These are phyloP conservation scores for Xiphophorus hellerii DNA, from an alignment of 2,113 vertebrate species.

Conservation along the genomic window DNA sequence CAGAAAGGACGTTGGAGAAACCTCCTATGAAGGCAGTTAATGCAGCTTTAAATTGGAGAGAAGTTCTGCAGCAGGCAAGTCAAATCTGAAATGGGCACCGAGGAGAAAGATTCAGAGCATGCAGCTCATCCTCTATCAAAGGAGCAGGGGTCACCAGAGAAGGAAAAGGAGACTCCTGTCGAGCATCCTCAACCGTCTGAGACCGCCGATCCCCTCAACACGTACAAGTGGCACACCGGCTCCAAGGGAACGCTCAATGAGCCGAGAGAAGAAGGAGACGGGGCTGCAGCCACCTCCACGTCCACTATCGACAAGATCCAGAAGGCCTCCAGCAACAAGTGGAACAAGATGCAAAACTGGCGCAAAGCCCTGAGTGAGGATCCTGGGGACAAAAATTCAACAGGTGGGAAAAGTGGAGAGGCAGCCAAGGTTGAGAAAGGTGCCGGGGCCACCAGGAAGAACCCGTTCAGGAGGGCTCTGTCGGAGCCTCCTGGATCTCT, in stretches of 20 bases:
- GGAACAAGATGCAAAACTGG: slow-evolving; percentile 85
- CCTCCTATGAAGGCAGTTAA: slow-evolving; percentile 23
- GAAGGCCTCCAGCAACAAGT: slow-evolving; percentile 75
- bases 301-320: slow-evolving; percentile 58
- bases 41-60: slow-evolving; percentile 13
- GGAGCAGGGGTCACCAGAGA: slow-evolving; percentile 50
- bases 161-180: slow-evolving; percentile 47
- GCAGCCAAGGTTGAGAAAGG: slow-evolving; percentile 43
- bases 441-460: slow-evolving; percentile 62
- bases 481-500: slow-evolving; percentile 81
- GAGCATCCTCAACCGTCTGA: slow-evolving; percentile 51
- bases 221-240: slow-evolving; percentile 82
- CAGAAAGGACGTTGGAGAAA: background rate
- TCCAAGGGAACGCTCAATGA: slow-evolving; percentile 53
- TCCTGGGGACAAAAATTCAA: slow-evolving; percentile 45
- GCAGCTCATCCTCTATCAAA: slow-evolving; percentile 44
- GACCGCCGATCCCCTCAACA: slow-evolving; percentile 64
- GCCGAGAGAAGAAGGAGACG: slow-evolving; percentile 46
- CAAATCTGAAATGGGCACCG: slow-evolving; percentile 72
- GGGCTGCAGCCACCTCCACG: slow-evolving; percentile 17
- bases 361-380: slow-evolving; percentile 83
- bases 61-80: background rate
- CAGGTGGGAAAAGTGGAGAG: slow-evolving; percentile 20
- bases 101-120: slow-evolving; percentile 66
- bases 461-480: slow-evolving; percentile 86